phyloP scores from a whole-genome alignment of 2,888 invertebrate species.

The Gymnocheta viridis region DNA sequence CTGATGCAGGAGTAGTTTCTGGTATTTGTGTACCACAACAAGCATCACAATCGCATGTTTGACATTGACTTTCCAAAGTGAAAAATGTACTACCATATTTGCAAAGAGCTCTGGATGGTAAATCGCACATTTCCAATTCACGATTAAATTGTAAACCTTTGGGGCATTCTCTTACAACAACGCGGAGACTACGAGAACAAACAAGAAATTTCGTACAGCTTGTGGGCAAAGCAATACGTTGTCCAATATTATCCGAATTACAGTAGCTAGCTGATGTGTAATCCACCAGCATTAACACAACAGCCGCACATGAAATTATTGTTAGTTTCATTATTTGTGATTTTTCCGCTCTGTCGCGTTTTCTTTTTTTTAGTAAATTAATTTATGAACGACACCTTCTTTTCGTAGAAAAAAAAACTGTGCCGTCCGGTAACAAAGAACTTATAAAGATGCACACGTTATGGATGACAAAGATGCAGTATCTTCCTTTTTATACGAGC shows the following conservation, averaged over 20 bases:
- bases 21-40: constrained; percentile 55
- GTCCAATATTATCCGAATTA: constrained; percentile 53
- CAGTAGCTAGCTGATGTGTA: constrained; percentile 54
- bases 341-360: background rate
- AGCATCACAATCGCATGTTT: constrained; percentile 64
- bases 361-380: background rate
- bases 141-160: constrained; percentile 70
- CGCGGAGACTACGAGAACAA: constrained; percentile 49
- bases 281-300: constrained; percentile 15
- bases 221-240: constrained; percentile 60
- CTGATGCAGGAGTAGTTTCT: background rate
- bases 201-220: constrained; percentile 69
- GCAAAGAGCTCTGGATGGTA: constrained; percentile 62
- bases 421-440: background rate
- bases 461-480: constrained; percentile 8
- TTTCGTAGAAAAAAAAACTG: background rate
- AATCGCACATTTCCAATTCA: constrained; percentile 69
- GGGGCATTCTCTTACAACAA: constrained; percentile 61
- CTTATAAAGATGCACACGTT: constrained; percentile 2
- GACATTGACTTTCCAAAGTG: constrained; percentile 23
- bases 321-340: constrained; percentile 8
- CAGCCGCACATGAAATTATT: constrained; percentile 31
- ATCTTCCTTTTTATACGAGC: constrained; percentile 30
- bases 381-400: background rate
- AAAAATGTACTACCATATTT: background rate